Percentiles rank a stretch among this genome's conserved stretches.
These are phyloP conservation scores for Chiloscyllium plagiosum DNA, from an alignment of 2,113 vertebrate species.

Conservation along the genomic window DNA sequence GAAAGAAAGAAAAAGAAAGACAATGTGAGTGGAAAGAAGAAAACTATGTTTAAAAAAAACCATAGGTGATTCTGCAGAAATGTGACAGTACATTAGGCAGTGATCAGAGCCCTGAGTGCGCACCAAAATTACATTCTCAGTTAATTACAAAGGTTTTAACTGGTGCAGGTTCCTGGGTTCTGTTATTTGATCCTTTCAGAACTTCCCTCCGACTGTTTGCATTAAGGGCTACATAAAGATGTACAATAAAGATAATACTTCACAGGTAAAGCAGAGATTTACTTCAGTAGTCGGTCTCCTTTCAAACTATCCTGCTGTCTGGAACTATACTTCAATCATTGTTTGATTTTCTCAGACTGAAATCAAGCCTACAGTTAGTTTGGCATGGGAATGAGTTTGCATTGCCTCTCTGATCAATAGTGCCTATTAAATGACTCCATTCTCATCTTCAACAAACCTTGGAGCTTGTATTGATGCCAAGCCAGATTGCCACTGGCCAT, in stretches of 20 bases:
- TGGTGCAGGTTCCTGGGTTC: not conserved
- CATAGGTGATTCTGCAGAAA: not conserved
- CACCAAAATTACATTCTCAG: not conserved
- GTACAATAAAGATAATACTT: conserved; percentile 27
- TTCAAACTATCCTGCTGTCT: not conserved
- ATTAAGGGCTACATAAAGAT: conserved; percentile 25
- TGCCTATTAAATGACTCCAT: not conserved
- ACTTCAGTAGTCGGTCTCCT: not conserved
- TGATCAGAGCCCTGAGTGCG: not conserved
- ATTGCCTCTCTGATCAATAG: not conserved
- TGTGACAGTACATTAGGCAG: not conserved
- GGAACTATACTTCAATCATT: not conserved
- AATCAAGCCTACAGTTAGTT: not conserved
- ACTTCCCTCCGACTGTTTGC: conserved; percentile 8
- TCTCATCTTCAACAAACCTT: not conserved
- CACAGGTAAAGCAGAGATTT: conserved; percentile 10
- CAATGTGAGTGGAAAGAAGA: not conserved
- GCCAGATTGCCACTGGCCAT: not conserved
- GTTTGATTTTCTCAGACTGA: conserved; percentile 28
- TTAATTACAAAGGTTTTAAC: conserved; percentile 21
- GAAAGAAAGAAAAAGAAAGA: not conserved
- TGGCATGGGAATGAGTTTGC: not conserved
- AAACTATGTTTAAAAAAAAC: not conserved
- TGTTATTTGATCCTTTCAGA: not conserved
- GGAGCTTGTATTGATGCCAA: not conserved